A percentile compares a stretch with the other conserved stretches of the same genome.
These are phyloP conservation scores for Hypotaenidia philippensis DNA, from an alignment of 2,797 vertebrate species.

Conservation along the genomic window DNA sequence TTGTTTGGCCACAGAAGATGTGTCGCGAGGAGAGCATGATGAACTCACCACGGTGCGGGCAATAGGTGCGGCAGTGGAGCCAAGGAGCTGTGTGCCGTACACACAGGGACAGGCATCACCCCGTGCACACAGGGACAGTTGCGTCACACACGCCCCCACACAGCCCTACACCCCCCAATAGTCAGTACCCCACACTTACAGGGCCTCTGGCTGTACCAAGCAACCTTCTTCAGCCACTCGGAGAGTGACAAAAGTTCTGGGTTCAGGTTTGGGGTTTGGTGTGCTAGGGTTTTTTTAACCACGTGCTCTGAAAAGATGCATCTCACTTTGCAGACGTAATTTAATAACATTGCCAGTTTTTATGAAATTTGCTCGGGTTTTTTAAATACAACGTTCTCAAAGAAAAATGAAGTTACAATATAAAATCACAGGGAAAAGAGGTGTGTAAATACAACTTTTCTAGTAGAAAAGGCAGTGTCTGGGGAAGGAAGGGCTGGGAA, in stretches of 20 bases:
- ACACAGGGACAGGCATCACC: background rate
- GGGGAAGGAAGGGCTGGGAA: conserved; percentile 23
- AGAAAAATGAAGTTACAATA: conserved; percentile 67
- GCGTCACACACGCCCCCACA: too few relatives aligned
- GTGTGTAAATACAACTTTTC: conserved; percentile 45
- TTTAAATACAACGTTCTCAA: conserved; percentile 76
- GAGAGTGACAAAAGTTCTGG: background rate
- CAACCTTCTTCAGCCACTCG: background rate
- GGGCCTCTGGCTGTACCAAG: background rate
- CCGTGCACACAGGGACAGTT: background rate
- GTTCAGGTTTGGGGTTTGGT: background rate
- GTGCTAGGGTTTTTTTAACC: background rate
- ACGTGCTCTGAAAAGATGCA: conserved; percentile 15
- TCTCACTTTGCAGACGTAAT: conserved; percentile 49
- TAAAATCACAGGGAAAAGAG: conserved; percentile 66
- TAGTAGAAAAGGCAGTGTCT: conserved; percentile 59
- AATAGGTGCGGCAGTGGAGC: fast-evolving
- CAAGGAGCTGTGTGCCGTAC: fast-evolving
- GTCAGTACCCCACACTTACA: background rate
- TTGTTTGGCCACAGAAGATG: background rate
- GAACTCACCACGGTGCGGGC: fast-evolving
- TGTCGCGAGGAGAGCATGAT: fast-evolving
- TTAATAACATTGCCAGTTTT: conserved; percentile 63
- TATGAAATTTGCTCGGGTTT: conserved; percentile 57
- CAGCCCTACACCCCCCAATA: too few relatives aligned